Percentiles rank a stretch among this genome's conserved stretches.
Evolutionary conservation across 2,113 vertebrate species (phyloP).

Genomic region (Campylorhamphus procurvoides): DNA sequence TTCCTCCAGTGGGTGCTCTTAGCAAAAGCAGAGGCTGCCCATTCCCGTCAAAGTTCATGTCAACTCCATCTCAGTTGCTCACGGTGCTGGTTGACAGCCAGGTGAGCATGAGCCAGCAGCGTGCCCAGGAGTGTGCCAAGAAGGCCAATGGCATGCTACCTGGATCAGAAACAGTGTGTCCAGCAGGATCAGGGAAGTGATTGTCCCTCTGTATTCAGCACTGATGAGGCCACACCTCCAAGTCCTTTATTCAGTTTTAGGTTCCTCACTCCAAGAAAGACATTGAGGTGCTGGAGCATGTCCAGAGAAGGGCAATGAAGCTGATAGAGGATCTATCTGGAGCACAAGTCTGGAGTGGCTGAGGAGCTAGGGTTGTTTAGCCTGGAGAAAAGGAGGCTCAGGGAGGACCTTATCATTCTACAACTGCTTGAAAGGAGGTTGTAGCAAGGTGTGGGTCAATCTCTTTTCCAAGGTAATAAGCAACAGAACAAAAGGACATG

Average conservation of each 20-base stretch:
- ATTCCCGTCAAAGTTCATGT: not conserved
- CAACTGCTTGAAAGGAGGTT: not conserved
- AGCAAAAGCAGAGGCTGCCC: not conserved
- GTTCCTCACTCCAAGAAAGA: not conserved
- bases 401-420: rapidly evolving
- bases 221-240: rapidly evolving
- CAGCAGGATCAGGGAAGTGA: not conserved
- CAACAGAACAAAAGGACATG: not conserved
- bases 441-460: rapidly evolving
- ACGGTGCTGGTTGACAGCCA: not conserved
- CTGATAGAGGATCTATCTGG: not conserved
- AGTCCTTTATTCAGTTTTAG: not conserved
- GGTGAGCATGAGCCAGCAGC: not conserved
- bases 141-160: not conserved
- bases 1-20: not conserved
- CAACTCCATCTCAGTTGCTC: not conserved
- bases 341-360: not conserved
- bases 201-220: not conserved
- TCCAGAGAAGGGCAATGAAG: rapidly evolving
- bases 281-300: rapidly evolving
- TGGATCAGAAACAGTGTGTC: not conserved
- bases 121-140: not conserved
- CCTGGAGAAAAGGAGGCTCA: not conserved
- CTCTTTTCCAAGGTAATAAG: not conserved
- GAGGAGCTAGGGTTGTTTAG: not conserved